These are phyloP conservation scores for Leptoclinus maculatus DNA, from an alignment of 2,797 vertebrate species.

Conservation along the genomic window DNA sequence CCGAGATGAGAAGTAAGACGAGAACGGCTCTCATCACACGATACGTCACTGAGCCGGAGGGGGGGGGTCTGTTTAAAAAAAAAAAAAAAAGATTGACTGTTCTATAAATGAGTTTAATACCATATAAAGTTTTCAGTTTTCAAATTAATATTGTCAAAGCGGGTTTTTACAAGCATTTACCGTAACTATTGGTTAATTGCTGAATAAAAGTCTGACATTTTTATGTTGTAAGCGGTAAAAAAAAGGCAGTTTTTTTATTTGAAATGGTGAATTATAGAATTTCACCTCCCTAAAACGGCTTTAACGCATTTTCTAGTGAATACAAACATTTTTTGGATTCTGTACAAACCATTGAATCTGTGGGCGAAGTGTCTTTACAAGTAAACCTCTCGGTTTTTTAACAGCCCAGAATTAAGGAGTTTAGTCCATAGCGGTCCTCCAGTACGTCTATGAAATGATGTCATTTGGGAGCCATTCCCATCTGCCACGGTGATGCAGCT, in stretches of 20 bases:
- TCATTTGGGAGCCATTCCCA: constrained; percentile 10
- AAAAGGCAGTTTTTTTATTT: background rate
- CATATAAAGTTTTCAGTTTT: background rate
- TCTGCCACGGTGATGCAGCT: background rate
- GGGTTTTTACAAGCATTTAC: background rate
- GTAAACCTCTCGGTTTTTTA: background rate
- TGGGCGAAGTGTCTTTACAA: background rate
- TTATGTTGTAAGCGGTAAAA: background rate
- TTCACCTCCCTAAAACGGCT: background rate
- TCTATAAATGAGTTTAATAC: background rate
- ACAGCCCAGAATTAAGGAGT: constrained; percentile 9
- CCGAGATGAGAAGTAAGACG: constrained; percentile 94
- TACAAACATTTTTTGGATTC: background rate
- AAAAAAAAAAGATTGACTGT: background rate
- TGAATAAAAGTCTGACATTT: background rate
- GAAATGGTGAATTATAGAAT: background rate
- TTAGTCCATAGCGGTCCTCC: background rate
- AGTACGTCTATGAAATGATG: constrained; percentile 10
- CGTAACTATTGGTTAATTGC: background rate
- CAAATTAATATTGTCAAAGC: background rate
- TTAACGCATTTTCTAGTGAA: background rate
- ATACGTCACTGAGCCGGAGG: background rate
- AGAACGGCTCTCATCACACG: background rate
- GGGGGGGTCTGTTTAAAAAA: background rate
- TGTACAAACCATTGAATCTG: background rate